Base-by-base conservation (phyloP, 2,888 invertebrate species). In the Eulithis testata region DNA sequence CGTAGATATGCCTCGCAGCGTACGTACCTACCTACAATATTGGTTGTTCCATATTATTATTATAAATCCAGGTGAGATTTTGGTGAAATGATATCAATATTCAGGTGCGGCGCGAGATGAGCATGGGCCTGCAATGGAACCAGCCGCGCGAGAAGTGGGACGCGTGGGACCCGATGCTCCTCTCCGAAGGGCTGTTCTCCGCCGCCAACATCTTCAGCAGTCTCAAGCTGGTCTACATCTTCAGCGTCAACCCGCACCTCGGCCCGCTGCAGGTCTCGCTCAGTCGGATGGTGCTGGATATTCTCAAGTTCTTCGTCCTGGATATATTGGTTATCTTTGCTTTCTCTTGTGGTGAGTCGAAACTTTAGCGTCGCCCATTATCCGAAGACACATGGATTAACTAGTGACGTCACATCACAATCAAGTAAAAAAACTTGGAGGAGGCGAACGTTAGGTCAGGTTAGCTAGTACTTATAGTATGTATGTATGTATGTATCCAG, bases 161-260 rank as follows among this genome's bases (percentile, higher is more conserved):
- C 89, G 97, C 99, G 6, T 99, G 98, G 97, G 99, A 99, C 89
- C 99, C 99, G 14, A 99, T 99, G 96, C 95, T 99, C 76, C 86
- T 95, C n/a, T 97, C 98, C 36, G 98, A 98, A 89, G 98, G 98
- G 43, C 95, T 99, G 60, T 99, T 99, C 93, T 99, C 99, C 12
- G 98, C 99, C 14, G 99, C 99, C 73, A 99, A 99, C 93, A 99
- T 99, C 89, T 95, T 87, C 94, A 98, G 97, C 90, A 98, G 97
- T 73, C 94, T 99, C 76, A 99, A 99, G 91, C 94, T 99, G 85
- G 98, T 99, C 78, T 98, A 99, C 94, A 98, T 99, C 90, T 99
- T 99, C 93, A 99, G 98, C 76, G 98, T 99, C 64, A 99, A 98
- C 94, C 98, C 99, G 45, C 98, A 99, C 93, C 94, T 99, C 83